Base-by-base conservation (phyloP, 2,797 vertebrate species). In the Mastacembelus armatus region DNA sequence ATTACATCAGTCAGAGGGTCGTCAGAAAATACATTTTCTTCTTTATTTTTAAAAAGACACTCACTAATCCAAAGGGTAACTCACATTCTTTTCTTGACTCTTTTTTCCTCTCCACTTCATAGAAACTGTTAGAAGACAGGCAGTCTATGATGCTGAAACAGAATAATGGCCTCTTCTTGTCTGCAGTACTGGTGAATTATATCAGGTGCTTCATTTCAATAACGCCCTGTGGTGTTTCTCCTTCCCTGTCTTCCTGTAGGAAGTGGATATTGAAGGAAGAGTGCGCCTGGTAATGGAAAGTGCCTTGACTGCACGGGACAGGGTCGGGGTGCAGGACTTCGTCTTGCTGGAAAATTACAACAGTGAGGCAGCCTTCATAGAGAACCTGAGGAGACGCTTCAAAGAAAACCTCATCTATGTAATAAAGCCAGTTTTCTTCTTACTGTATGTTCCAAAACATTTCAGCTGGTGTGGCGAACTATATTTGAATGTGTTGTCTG, bases 321-420 rank as follows among this genome's bases (percentile, higher is more conserved):
- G 92, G 81, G 96, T 96, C 0, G 96, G 96, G 6, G 94, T 98
- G 60, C 96, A 98, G 85, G 96, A 98, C 75, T 96, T 96, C 58
- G 95, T 98, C 85, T 83, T 98, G 0, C 73, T 98, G 88, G 96
- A 98, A 4, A 94, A 95, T 1, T 91, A 95, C 92, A 97, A 94
- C 87, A 98, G 96, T 0, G 96, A 98, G 66, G 77, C 91, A 0
- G 94, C 96, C 22, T 98, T 98, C 78, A 88, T 98, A 65, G 96
- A 91, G 82, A 98, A 98, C 75, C 93, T 98, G 0, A 88, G 94
- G 36, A 94, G 96, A 62, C 93, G 96, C 15, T 96, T 96, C 80
- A 87, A 91, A 38, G 94, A 97, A 91, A 95, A 96, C 78, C 95
- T 98, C 74, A 95, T 98, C 72, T 98, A 98, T 6, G 96, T 98